Evolutionary conservation across 1,140 invertebrate genomes (phyloP).

Genomic region (Sinella curviseta): DNA sequence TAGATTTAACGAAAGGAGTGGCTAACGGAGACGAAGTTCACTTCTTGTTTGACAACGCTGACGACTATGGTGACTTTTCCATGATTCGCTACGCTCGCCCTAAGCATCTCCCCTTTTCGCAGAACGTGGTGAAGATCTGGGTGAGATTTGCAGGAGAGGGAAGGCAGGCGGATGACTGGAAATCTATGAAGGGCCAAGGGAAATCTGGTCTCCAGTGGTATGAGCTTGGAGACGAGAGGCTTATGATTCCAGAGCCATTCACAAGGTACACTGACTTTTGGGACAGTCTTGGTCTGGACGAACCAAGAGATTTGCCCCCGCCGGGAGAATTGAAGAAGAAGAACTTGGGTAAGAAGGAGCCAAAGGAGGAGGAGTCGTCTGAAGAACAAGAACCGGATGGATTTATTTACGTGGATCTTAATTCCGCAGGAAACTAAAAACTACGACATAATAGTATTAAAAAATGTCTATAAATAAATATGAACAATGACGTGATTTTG

Average conservation of each 20-base stretch:
- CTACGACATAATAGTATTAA: too few relatives aligned
- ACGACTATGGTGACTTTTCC: neutral
- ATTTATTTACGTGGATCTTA: neutral
- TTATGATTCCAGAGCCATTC: neutral
- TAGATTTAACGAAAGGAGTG: neutral
- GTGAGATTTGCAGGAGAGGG: neutral
- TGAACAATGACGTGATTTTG: too few relatives aligned
- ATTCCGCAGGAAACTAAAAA: too few relatives aligned
- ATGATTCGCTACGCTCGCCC: neutral
- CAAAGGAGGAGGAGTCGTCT: neutral
- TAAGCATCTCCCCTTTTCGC: neutral
- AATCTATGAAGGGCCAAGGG: neutral
- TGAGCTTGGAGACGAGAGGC: neutral
- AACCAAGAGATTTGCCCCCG: neutral
- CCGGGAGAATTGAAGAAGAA: neutral
- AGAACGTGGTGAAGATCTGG: neutral
- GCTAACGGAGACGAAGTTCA: constrained; percentile 13
- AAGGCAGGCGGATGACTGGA: neutral
- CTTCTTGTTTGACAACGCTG: neutral
- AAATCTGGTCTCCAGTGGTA: neutral
- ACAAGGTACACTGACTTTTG: constrained; percentile 1
- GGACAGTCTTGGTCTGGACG: constrained; percentile 13
- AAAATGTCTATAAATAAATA: too few relatives aligned
- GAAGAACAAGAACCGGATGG: neutral
- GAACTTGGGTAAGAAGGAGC: neutral